phyloP scores from a whole-genome alignment of 2,113 vertebrate species.

The Anhinga anhinga region DNA sequence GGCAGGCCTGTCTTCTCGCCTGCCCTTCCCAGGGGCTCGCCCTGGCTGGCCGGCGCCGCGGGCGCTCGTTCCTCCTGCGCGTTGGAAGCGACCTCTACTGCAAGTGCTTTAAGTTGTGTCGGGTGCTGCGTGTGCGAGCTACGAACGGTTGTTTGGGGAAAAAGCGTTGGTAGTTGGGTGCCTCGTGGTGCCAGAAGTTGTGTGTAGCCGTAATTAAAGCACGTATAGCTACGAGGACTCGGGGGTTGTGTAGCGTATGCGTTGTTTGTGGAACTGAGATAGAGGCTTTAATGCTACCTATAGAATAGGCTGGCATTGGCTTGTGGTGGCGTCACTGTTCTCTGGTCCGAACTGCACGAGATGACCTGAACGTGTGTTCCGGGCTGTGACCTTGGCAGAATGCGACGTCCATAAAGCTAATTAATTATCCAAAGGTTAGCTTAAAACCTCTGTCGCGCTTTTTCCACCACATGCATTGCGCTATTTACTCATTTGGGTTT shows the following conservation, averaged over 20 bases:
- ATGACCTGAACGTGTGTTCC: too few relatives aligned
- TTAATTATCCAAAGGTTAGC: accelerated
- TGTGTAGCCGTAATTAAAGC: accelerated
- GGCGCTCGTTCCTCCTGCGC: accelerated
- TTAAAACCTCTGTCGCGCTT: accelerated
- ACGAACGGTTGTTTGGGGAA: accelerated
- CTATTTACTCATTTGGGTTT: accelerated
- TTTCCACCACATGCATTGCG: accelerated
- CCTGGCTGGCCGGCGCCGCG: too few relatives aligned
- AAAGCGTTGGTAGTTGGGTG: accelerated
- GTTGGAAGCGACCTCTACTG: accelerated
- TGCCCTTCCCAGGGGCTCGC: too few relatives aligned
- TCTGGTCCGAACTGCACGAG: background rate
- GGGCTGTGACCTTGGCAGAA: background rate
- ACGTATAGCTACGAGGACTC: accelerated
- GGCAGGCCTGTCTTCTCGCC: too few relatives aligned
- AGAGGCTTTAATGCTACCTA: accelerated
- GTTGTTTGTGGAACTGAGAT: accelerated
- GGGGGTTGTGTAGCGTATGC: accelerated
- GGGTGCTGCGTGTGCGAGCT: accelerated
- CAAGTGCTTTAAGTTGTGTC: accelerated
- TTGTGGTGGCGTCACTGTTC: accelerated
- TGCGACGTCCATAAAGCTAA: accelerated
- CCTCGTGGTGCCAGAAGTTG: accelerated
- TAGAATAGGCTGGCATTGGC: background rate